Evolutionary conservation across 2,113 vertebrate species (phyloP), one percentile per base, ranked within the genome.

Genomic region (Hoplias malabaricus): DNA sequence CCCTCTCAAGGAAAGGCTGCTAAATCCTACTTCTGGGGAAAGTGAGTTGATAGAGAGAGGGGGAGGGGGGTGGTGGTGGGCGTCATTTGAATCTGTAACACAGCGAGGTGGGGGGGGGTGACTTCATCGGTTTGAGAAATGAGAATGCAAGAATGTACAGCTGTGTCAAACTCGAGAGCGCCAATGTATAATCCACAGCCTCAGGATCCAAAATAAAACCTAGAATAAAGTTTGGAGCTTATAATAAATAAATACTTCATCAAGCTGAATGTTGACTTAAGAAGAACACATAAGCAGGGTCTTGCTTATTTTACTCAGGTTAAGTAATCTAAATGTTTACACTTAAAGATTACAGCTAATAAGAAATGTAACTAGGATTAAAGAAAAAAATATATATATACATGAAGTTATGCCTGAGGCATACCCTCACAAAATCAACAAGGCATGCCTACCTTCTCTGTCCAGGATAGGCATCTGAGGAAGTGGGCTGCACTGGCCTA

Each of bases 391-490:
- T 12, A 69, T 3, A 63, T 59, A 53, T 78, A 48, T 43, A 78
- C 57, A 78, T 61, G 57, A 61, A 33, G 27, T 43, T 59, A 72
- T 79, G 61, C 43, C 59, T 56, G 46, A 72, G 77, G 69, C 77
- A 79, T 72, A 79, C 77, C 69, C 77, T 78, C 66, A 54, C 46
- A 73, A 67, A 78, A 59, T 56, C 69, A 81, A 80, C n/a, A 54
- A 54, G 62, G 77, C 31, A 72, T 66, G 57, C 71, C 80, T 83
- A 85, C 81, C 84, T 86, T 86, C 80, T 84, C 82, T 80, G 70
- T 84, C 77, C 82, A 77, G 80, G 65, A 76, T 78, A 81, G 74
- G 81, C 75, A 66, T 83, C 80, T 68, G 73, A 36, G 62, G 79
- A 82, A 72, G 77, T 34, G 74, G 66, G 59, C 82, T 82, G 82